Evolutionary conservation across 2,797 vertebrate genomes (phyloP), one percentile per base, ranked within the genome.

Genomic region (Sphenopsis melanotis): DNA sequence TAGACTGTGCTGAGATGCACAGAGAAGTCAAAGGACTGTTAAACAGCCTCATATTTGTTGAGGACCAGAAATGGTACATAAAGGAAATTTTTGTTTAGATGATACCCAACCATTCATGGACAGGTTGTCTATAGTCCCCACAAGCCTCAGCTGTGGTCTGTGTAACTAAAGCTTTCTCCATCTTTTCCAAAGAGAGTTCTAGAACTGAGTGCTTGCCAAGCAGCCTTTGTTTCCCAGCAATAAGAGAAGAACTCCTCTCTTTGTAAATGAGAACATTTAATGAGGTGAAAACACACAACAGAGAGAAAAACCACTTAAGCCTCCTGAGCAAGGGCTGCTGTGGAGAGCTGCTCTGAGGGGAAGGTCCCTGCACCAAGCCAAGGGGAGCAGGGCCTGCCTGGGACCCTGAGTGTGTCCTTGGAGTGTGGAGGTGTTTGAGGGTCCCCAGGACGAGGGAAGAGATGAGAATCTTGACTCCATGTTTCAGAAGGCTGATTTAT

Each of bases 191-290:
- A 79, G 83, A 56, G 37, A 11, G 21, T 76, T 95, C 84, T 53
- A 22, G 63, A 70, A 69, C 36, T 15, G 85, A 86, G 46, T 77
- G 57, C 37, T 47, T 85, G 87, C 84, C 57, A 72, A 61, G 49
- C 89, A 74, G 84, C 61, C 44, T 90, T 94, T 93, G 47, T 88
- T 86, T 89, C 79, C 36, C 91, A 90, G 82, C 57, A 64, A 6
- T 78, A 68, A 65, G 32, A 85, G 77, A 92, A n/a, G 69, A 82
- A 85, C 81, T 83, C 65, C 52, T 75, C 12, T 83, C 84, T 89
- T 83, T 74, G 61, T 85, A 87, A 91, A 92, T 42, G 47, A 91
- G 87, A 75, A 55, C 57, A 15, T 61, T 89, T 92, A 87, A 92
- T 53, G 50, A 89, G 89, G 83, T 91, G 88, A 90, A 92, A 92